Evolutionary conservation across 2,888 invertebrate genomes (phyloP), one percentile per base, ranked within the genome.

Genomic region (Caenorhabditis panamensis): DNA sequence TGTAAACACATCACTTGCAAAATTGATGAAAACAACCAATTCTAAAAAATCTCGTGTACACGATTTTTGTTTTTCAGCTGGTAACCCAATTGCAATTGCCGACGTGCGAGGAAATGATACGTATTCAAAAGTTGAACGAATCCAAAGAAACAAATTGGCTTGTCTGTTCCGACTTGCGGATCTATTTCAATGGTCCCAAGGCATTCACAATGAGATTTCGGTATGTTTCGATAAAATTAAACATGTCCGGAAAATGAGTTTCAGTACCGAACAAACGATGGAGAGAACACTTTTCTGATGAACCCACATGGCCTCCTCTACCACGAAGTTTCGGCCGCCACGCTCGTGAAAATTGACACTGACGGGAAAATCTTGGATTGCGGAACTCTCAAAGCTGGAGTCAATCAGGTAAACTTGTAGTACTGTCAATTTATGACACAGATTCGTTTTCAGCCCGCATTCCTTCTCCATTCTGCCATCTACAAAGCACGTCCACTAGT

Each of bases 401-500:
- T 89, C 1, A 89, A 88, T 71, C 78, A 82, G 68, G 83, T 83
- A n/a, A n/a, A n/a, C n/a, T n/a, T n/a, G n/a, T n/a, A n/a, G n/a
- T n/a, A n/a, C n/a, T n/a, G n/a, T n/a, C n/a, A n/a, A n/a, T n/a
- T n/a, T n/a, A n/a, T n/a, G n/a, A n/a, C n/a, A n/a, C 8, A 94
- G 96, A 61, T 96, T 96, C 20, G 5, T 16, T 71, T 85, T 63
- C 94, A 95, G 87, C 92, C 94, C 91, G 95, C 95, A 59, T 97
- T 96, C 93, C 94, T 95, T 24, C 93, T 98, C 87, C 98, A 98
- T 93, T 95, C 97, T 81, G 95, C 95, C 78, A 96, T 99, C 91
- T 97, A 99, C 93, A 95, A 96, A 68, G 95, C 96, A n/a, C 94
- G 98, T 76, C 98, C 98, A 26, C 98, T 98, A 92, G 94, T 98